phyloP scores from a whole-genome alignment of 1,140 invertebrate species.

The Dryas iulia region DNA sequence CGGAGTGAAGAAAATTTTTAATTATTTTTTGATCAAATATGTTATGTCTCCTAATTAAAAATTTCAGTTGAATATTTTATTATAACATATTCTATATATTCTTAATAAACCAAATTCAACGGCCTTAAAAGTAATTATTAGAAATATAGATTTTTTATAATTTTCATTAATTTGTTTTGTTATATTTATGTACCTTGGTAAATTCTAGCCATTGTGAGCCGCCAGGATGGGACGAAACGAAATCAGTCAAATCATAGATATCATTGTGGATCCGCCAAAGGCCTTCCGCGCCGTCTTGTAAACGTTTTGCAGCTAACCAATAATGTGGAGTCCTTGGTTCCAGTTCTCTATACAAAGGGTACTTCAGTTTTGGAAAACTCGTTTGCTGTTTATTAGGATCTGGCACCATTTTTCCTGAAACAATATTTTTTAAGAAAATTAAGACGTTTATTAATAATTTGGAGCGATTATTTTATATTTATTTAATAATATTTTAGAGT shows the following conservation, averaged over 20 bases:
- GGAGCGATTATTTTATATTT: no score
- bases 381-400: constrained; percentile 48
- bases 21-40: no score
- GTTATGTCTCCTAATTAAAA: no score
- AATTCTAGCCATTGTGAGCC: constrained; percentile 86
- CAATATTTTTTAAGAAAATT: background rate
- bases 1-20: no score
- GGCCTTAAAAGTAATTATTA: no score
- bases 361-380: constrained; percentile 60
- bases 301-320: constrained; percentile 84
- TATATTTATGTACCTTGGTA: constrained; percentile 81
- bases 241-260: constrained; percentile 88
- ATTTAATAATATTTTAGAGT: no score
- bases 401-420: constrained; percentile 46
- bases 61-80: no score
- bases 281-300: constrained; percentile 86
- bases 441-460: no score
- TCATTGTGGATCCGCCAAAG: constrained; percentile 89
- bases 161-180: no score
- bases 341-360: constrained; percentile 64
- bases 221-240: constrained; percentile 87
- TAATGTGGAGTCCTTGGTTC: constrained; percentile 57
- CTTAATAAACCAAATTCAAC: no score
- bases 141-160: no score
- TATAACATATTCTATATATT: no score